Percentiles rank a stretch among this genome's conserved stretches.
These are phyloP conservation scores for Leucopsar rothschildi DNA, from an alignment of 2,113 vertebrate genomes.

Conservation along the genomic window DNA sequence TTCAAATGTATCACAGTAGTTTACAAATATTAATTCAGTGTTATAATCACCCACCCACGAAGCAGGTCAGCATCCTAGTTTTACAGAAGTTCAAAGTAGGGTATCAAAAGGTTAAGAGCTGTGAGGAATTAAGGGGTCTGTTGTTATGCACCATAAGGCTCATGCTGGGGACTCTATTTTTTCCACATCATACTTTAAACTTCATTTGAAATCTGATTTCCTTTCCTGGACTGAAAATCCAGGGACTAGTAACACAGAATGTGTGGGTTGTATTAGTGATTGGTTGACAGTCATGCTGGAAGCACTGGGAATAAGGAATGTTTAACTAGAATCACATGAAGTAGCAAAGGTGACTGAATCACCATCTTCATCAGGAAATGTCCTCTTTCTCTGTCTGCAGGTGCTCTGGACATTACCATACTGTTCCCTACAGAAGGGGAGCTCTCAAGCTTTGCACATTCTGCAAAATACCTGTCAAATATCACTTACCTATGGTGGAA, in stretches of 20 bases:
- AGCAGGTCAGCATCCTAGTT: conserved; percentile 51
- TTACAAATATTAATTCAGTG: conserved; percentile 64
- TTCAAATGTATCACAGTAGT: conserved; percentile 47
- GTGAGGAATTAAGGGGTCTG: conserved; percentile 55
- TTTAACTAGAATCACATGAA: not conserved
- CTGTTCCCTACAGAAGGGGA: not conserved
- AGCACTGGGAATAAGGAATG: not conserved
- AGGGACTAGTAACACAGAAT: not conserved
- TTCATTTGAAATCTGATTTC: conserved; percentile 23
- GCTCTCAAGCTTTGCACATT: not conserved
- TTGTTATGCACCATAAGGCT: conserved; percentile 43
- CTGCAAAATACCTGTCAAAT: not conserved
- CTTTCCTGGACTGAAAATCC: not conserved
- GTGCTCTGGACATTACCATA: not conserved
- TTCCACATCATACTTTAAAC: not conserved
- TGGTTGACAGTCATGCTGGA: not conserved
- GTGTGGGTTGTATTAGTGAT: not conserved
- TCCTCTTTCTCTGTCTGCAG: not conserved
- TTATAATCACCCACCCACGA: conserved; percentile 47
- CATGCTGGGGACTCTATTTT: conserved; percentile 34
- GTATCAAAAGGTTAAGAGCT: conserved; percentile 43
- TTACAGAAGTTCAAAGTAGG: conserved; percentile 23
- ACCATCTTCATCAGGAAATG: not conserved
- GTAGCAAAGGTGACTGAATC: not conserved
- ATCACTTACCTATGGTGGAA: not conserved